Base-by-base conservation (phyloP, 2,113 vertebrate species). In the Coturnix japonica region DNA sequence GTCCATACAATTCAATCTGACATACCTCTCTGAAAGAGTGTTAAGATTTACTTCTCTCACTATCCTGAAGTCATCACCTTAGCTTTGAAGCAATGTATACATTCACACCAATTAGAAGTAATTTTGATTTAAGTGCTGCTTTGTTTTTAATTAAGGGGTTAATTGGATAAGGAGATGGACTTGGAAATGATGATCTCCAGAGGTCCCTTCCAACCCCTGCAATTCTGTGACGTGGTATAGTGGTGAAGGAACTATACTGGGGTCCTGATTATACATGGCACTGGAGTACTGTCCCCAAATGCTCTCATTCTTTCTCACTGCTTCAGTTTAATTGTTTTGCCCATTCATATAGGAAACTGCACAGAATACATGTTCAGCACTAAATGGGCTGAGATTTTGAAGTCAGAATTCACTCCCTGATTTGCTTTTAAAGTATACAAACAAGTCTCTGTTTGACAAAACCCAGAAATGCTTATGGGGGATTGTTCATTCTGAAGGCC, bases 1-100 rank as follows among this genome's bases (percentile, higher is more conserved):
- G 81, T 88, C 43, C 35, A 22, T 28, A 13, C 3, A 4, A 57
- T 71, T 83, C 81, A 57, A 81, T 75, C 56, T 67, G 75, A 53
- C 71, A 91, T 63, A 54, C 30, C 76, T 77, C 76, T 77, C 64
- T 85, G 56, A 91, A 84, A 41, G 26, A 92, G 23, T 21, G 49
- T 31, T n/a, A 20, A 65, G 46, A 86, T 90, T 61, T 90, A 61
- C 85, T 94, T 88, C 76, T 94, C 33, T 92, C n/a, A 16, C 51
- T 87, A 77, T 26, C 22, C 14, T 25, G 78, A 10, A n/a, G 53
- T 81, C 49, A 79, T 75, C 59, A 57, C 30, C 35, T 81, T 69
- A 75, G 25, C 49, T 81, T 20, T 41, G 67, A 41, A 87, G 33
- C 44, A 69, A 13, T 16, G 33, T 37, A 89, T 13, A 10, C 39